Conservation (phyloP, 1,140 invertebrate genomes). For the Apis cerana region DNA sequence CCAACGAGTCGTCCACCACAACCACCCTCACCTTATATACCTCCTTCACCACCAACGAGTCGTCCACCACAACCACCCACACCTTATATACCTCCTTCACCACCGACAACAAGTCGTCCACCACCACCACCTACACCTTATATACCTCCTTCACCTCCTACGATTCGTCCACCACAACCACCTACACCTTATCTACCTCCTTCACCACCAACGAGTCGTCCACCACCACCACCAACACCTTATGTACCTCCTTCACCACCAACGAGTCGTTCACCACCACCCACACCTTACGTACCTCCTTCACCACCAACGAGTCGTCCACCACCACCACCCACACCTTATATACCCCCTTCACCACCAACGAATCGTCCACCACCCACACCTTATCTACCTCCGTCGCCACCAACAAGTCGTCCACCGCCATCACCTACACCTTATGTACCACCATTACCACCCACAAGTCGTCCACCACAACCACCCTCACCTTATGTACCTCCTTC, state of each 20-base stretch:
- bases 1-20: slow-evolving; percentile 9
- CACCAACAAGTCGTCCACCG: neutral
- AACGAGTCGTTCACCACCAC: slow-evolving; percentile 50
- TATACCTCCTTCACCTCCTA: slow-evolving; percentile 33
- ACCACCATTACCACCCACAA: slow-evolving; percentile 25
- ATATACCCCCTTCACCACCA: slow-evolving; percentile 16
- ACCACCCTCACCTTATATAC: slow-evolving; percentile 49
- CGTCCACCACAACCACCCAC: neutral
- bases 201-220: slow-evolving; percentile 28
- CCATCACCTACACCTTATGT: slow-evolving; percentile 1
- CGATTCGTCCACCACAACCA: neutral
- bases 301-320: slow-evolving; percentile 11
- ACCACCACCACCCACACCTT: neutral
- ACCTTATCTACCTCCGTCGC: slow-evolving; percentile 14
- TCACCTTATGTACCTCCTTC: slow-evolving; percentile 28
- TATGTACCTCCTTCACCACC: slow-evolving; percentile 27
- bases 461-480: slow-evolving; percentile 27
- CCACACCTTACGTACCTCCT: slow-evolving; percentile 48
- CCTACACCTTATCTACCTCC: neutral
- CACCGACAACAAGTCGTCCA: neutral
- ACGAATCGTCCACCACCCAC: neutral
- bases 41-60: neutral
- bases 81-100: neutral
- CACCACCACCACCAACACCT: slow-evolving; percentile 34
- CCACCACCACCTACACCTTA: neutral